phyloP scores from a whole-genome alignment of 2,797 vertebrate species.

The Bradypus variegatus region DNA sequence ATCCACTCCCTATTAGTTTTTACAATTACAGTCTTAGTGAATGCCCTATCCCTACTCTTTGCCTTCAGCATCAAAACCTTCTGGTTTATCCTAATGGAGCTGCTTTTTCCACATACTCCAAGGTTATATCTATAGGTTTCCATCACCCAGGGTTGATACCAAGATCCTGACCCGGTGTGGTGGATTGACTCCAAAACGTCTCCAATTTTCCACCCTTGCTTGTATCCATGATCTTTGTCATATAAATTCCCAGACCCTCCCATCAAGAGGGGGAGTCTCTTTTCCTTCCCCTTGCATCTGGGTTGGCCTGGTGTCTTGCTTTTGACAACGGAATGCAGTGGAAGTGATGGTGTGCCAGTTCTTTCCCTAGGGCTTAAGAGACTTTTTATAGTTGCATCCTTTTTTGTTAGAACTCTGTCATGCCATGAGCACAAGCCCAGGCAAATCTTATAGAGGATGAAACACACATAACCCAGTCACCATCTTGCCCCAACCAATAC shows the following conservation, averaged over 20 bases:
- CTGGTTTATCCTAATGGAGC: neutral
- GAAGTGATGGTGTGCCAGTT: neutral
- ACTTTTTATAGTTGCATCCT: neutral
- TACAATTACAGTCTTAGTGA: neutral
- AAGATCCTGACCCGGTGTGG: neutral
- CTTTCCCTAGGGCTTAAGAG: neutral
- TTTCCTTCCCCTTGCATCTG: neutral
- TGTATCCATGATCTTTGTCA: neutral
- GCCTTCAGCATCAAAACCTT: neutral
- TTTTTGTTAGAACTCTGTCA: neutral
- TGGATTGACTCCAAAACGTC: neutral
- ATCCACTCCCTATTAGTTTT: neutral
- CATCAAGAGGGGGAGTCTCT: neutral
- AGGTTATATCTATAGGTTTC: neutral
- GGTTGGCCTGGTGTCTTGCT: neutral
- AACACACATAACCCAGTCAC: neutral
- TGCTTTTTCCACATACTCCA: neutral
- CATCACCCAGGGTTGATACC: neutral
- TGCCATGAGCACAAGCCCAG: neutral
- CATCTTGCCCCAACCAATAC: neutral
- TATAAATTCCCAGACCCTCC: neutral
- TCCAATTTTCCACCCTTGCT: neutral
- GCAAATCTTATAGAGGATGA: neutral
- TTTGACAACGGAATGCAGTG: neutral
- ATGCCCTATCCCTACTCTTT: neutral